These are phyloP conservation scores for Chaetorhynchus papuensis DNA, from an alignment of 2,113 vertebrate species.

Conservation along the genomic window DNA sequence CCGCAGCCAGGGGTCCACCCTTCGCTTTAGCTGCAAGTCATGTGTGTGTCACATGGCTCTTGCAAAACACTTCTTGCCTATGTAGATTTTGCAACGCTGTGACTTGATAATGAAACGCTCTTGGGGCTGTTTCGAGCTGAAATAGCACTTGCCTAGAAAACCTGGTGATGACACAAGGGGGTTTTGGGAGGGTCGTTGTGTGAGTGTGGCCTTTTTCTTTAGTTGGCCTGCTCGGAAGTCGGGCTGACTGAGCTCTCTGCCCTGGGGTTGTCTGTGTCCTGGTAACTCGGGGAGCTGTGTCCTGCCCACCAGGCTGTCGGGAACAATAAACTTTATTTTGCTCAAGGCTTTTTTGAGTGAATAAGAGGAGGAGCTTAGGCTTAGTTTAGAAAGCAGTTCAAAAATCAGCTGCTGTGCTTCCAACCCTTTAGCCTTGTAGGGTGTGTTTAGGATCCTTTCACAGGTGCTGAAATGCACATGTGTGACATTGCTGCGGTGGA, in stretches of 20 bases:
- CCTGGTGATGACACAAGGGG: neutral
- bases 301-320: neutral
- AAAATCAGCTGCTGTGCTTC: accelerated
- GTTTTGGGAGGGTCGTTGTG: neutral
- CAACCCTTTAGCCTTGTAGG: accelerated
- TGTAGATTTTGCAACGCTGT: conserved; percentile 72
- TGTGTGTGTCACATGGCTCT: conserved; percentile 91
- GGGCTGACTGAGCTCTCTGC: neutral
- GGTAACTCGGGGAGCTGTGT: neutral
- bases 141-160: neutral
- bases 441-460: neutral
- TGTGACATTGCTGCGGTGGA: neutral
- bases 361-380: neutral
- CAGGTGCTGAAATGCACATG: no score
- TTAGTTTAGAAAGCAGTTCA: neutral
- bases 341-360: neutral
- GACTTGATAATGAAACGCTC: conserved; percentile 46
- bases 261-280: neutral
- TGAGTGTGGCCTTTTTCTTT: neutral
- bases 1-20: conserved; percentile 46
- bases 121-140: neutral
- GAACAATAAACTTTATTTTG: neutral
- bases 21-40: conserved; percentile 77
- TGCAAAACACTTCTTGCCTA: conserved; percentile 76
- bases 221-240: no score